These are phyloP conservation scores for Caenorhabditis sp. DNA, from an alignment of 2,888 invertebrate genomes.

Conservation along the genomic window DNA sequence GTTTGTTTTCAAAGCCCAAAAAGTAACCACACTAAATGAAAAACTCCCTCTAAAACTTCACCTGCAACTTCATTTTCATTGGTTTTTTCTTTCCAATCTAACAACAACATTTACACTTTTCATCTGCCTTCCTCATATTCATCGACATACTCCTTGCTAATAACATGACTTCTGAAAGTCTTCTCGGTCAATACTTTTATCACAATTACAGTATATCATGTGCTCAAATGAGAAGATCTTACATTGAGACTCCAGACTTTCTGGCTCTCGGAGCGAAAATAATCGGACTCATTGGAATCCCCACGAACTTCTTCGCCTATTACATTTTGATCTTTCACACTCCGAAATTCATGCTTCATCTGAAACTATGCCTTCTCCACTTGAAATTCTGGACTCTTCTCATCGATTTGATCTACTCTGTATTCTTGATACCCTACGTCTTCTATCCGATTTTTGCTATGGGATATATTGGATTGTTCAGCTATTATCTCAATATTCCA, in stretches of 20 bases:
- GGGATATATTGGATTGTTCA: conserved; percentile 30
- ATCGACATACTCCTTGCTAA: not conserved
- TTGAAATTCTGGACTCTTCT: conserved; percentile 33
- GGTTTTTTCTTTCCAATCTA: not conserved
- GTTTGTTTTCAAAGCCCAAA: conserved; percentile 1
- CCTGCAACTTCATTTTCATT: not conserved
- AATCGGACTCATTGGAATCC: conserved; percentile 11
- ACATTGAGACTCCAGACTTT: conserved; percentile 21
- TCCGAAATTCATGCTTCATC: conserved; percentile 20
- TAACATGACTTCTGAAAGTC: not conserved
- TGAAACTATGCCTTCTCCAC: conserved; percentile 15
- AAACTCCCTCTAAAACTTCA: not conserved
- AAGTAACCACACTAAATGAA: not conserved
- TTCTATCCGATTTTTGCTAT: conserved; percentile 38
- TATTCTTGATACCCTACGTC: conserved; percentile 28
- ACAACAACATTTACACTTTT: not conserved
- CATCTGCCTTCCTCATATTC: conserved; percentile 2
- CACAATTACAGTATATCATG: too few species aligned
- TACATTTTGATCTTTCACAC: conserved; percentile 31
- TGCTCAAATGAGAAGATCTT: conserved; percentile 6
- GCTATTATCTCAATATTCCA: not conserved
- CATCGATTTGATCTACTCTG: conserved; percentile 28
- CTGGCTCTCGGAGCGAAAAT: conserved; percentile 5
- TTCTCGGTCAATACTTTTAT: not conserved
- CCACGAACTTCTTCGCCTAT: conserved; percentile 22